phyloP scores from a whole-genome alignment of 2,113 vertebrate species.

The Psittacara wagleri region DNA sequence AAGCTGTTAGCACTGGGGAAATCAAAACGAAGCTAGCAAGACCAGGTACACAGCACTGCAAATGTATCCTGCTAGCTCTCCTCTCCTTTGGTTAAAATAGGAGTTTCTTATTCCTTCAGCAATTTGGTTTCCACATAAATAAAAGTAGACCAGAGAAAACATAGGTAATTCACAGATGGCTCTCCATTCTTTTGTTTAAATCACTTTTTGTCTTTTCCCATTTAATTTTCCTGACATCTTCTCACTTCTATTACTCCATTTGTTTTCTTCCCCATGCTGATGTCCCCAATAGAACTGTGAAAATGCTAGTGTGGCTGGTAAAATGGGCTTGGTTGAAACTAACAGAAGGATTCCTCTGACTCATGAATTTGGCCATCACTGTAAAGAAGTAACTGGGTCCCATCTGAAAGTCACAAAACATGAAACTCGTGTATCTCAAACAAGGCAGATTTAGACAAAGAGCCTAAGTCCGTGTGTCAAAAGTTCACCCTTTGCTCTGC shows the following conservation, averaged over 20 bases:
- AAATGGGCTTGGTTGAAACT: background rate
- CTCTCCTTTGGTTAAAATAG: background rate
- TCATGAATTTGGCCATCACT: background rate
- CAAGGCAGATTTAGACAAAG: background rate
- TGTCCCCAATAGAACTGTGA: background rate
- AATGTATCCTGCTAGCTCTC: background rate
- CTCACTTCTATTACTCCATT: background rate
- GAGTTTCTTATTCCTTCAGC: background rate
- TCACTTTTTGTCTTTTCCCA: background rate
- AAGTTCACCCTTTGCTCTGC: background rate
- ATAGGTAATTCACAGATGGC: background rate
- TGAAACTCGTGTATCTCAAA: background rate
- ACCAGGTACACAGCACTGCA: background rate
- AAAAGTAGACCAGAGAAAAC: background rate
- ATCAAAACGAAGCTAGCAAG: background rate
- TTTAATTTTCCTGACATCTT: background rate
- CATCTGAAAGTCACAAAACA: background rate
- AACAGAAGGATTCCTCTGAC: background rate
- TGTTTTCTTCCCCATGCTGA: background rate
- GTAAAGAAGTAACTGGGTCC: background rate
- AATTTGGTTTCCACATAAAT: background rate
- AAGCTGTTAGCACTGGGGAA: background rate
- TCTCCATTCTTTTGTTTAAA: background rate
- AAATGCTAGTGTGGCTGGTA: background rate
- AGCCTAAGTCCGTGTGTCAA: background rate